A percentile compares a stretch with the other conserved stretches of the same genome.
Evolutionary conservation across 1,140 invertebrate species (phyloP).

Genomic region (Bicyclus anynana): DNA sequence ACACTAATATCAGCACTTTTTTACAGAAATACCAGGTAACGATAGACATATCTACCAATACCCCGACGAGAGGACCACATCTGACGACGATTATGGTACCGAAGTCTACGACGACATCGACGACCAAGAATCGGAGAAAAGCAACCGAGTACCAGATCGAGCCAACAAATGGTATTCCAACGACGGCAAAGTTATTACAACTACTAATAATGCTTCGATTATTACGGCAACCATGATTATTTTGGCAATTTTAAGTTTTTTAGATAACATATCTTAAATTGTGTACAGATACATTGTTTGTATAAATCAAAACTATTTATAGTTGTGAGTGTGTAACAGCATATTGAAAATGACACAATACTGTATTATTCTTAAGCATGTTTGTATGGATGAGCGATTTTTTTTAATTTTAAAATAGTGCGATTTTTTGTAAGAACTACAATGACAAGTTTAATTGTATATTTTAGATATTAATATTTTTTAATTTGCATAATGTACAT

Average conservation of each 20-base stretch:
- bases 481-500: too few species aligned
- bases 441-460: too few species aligned
- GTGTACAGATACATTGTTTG: not conserved
- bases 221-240: constrained; percentile 13
- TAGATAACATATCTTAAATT: constrained; percentile 20
- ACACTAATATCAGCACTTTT: not conserved
- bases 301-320: not conserved
- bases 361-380: too few species aligned
- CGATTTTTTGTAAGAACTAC: too few species aligned
- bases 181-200: constrained; percentile 54
- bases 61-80: constrained; percentile 50
- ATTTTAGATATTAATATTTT: too few species aligned
- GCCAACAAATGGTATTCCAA: constrained; percentile 72
- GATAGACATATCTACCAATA: constrained; percentile 65
- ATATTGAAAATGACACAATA: too few species aligned
- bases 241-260: constrained; percentile 16
- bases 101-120: constrained; percentile 59
- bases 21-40: constrained; percentile 66
- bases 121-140: constrained; percentile 47
- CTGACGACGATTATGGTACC: constrained; percentile 62
- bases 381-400: too few species aligned
- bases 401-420: too few species aligned
- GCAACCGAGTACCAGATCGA: constrained; percentile 61
- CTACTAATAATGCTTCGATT: constrained; percentile 25
- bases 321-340: too few species aligned